phyloP scores from a whole-genome alignment of 2,888 invertebrate species.

The Mimachlamys varia region DNA sequence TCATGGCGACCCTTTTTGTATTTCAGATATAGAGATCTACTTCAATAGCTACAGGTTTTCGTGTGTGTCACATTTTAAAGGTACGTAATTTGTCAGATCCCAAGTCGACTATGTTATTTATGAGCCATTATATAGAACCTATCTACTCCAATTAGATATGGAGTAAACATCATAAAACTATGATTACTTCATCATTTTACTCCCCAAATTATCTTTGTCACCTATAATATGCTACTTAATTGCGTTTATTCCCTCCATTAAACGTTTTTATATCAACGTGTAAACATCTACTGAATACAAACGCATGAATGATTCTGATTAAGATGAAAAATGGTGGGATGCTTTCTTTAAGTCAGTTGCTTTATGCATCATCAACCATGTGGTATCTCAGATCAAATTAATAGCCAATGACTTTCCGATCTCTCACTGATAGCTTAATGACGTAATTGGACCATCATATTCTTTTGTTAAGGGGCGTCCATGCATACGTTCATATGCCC shows the following conservation, averaged over 20 bases:
- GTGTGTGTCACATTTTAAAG: not conserved
- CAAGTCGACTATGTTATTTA: not conserved
- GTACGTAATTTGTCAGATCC: not conserved
- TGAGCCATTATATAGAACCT: not conserved
- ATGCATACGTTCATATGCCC: conserved; percentile 28
- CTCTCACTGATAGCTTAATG: conserved; percentile 35
- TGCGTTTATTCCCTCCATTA: conserved; percentile 7
- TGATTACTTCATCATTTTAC: conserved; percentile 28
- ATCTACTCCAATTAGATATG: not conserved
- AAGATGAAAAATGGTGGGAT: not conserved
- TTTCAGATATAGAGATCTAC: not conserved
- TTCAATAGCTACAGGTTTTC: not conserved
- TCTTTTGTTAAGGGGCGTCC: conserved; percentile 36
- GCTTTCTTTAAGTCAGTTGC: not conserved
- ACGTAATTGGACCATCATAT: conserved; percentile 42
- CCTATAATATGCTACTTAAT: not conserved
- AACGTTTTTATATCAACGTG: not conserved
- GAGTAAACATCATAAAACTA: not conserved
- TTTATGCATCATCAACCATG: conserved; percentile 7
- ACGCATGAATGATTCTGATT: conserved; percentile 15
- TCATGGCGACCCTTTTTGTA: not conserved
- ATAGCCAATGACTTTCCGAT: conserved; percentile 15
- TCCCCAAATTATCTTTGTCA: not conserved
- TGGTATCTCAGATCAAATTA: conserved; percentile 31
- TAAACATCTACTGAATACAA: not conserved